A percentile compares a stretch with the other conserved stretches of the same genome.
phyloP scores from a whole-genome alignment of 2,888 invertebrate genomes.

The Pseudoips prasinana region DNA sequence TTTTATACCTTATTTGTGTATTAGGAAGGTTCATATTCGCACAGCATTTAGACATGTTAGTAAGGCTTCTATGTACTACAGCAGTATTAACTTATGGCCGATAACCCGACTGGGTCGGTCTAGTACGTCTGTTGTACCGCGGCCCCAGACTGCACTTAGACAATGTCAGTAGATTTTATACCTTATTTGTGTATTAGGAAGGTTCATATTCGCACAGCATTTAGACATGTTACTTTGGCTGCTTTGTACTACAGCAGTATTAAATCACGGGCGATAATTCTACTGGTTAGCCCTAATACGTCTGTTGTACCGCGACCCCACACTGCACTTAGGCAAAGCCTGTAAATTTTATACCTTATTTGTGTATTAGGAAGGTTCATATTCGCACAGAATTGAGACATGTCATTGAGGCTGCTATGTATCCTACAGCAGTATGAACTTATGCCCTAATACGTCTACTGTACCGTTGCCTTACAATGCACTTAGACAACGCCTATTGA shows the following conservation, averaged over 20 bases:
- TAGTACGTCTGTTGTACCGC: constrained; percentile 68
- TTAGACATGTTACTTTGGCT: too few species aligned
- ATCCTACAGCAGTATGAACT: constrained; percentile 50
- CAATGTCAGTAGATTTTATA: constrained; percentile 42
- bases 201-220: background rate
- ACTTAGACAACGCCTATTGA: constrained; percentile 54
- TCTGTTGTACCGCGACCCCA: constrained; percentile 73
- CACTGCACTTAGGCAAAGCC: constrained; percentile 69
- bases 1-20: background rate
- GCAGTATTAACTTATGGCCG: constrained; percentile 32
- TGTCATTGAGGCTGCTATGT: too few species aligned
- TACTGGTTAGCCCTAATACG: constrained; percentile 51
- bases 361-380: background rate
- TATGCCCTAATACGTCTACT: constrained; percentile 64
- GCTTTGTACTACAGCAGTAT: constrained; percentile 48
- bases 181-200: background rate
- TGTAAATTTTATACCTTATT: constrained; percentile 26
- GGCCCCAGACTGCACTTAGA: constrained; percentile 72
- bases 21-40: background rate
- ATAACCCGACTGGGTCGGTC: constrained; percentile 49
- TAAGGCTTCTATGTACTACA: too few species aligned
- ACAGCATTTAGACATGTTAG: too few species aligned
- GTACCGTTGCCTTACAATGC: constrained; percentile 74
- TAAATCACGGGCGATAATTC: constrained; percentile 33
- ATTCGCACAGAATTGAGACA: too few species aligned